These are phyloP conservation scores for Gorilla gorilla DNA, from an alignment of 2,113 vertebrate genomes.

Conservation along the genomic window DNA sequence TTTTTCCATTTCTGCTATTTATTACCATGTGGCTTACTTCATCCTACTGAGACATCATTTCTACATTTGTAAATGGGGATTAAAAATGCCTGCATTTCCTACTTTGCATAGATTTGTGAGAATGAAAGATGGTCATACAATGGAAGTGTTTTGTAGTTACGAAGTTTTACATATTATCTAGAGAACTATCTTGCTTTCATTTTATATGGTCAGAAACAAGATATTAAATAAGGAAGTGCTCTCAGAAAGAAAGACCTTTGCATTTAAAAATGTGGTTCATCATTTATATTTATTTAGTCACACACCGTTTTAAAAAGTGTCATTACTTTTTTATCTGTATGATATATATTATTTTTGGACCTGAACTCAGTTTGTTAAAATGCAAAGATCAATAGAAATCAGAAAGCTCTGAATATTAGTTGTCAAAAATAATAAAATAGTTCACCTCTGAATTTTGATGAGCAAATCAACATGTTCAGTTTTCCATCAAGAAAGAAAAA, in stretches of 20 bases:
- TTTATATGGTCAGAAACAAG: slow-evolving; percentile 8
- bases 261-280: neutral
- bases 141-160: neutral
- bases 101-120: neutral
- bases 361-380: slow-evolving; percentile 49
- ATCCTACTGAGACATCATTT: neutral
- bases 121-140: neutral
- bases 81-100: neutral
- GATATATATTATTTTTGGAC: slow-evolving; percentile 19
- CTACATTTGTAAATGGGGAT: neutral
- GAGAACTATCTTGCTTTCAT: neutral
- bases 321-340: neutral
- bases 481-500: slow-evolving; percentile 59
- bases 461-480: slow-evolving; percentile 56
- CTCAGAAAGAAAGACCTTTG: neutral
- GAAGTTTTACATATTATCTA: neutral
- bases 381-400: slow-evolving; percentile 56
- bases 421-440: slow-evolving; percentile 64
- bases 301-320: slow-evolving; percentile 32
- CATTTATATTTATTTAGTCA: slow-evolving; percentile 31
- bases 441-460: slow-evolving; percentile 65
- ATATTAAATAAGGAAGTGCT: neutral
- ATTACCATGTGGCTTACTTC: neutral
- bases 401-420: slow-evolving; percentile 56
- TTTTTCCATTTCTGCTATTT: neutral